Percentiles rank a stretch among this genome's conserved stretches.
Conservation (phyloP, 2,797 vertebrate species). For the Gymnothorax reevesii region DNA sequence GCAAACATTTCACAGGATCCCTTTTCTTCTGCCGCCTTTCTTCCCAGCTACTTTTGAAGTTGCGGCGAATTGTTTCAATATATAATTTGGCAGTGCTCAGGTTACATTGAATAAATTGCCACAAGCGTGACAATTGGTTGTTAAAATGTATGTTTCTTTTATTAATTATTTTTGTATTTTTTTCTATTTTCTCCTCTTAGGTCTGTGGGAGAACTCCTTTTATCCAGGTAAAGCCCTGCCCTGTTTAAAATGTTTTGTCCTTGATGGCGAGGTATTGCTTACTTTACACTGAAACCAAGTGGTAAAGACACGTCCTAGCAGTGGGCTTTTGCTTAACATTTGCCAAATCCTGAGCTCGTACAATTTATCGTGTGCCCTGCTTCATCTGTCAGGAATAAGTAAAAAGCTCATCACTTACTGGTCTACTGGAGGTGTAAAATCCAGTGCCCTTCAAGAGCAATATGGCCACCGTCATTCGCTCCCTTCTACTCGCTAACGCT, state of each 20-base stretch:
- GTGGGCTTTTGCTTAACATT: slow-evolving; percentile 49
- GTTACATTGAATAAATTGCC: slow-evolving; percentile 25
- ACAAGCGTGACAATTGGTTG: slow-evolving; percentile 31
- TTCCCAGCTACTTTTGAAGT: slow-evolving; percentile 35
- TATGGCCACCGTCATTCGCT: slow-evolving; percentile 17
- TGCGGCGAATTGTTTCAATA: slow-evolving; percentile 14
- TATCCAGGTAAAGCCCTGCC: slow-evolving; percentile 37
- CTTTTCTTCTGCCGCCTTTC: slow-evolving; percentile 9
- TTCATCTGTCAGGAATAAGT: not conserved
- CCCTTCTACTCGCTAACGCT: slow-evolving; percentile 32
- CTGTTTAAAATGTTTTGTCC: slow-evolving; percentile 33
- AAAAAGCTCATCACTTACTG: not conserved
- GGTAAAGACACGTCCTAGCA: slow-evolving; percentile 12
- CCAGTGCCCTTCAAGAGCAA: not conserved
- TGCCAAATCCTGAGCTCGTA: slow-evolving; percentile 65
- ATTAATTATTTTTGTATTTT: slow-evolving; percentile 33
- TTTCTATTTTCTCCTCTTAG: slow-evolving; percentile 34
- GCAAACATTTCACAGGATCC: slow-evolving; percentile 34
- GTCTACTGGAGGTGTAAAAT: not conserved
- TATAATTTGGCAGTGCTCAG: slow-evolving; percentile 20
- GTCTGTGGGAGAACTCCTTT: slow-evolving; percentile 31
- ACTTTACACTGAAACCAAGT: slow-evolving; percentile 24
- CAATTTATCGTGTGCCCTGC: not conserved
- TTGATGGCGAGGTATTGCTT: slow-evolving; percentile 31
- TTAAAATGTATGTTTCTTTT: not conserved